These are phyloP conservation scores for Scomber japonicus DNA, from an alignment of 2,113 vertebrate species.

Conservation along the genomic window DNA sequence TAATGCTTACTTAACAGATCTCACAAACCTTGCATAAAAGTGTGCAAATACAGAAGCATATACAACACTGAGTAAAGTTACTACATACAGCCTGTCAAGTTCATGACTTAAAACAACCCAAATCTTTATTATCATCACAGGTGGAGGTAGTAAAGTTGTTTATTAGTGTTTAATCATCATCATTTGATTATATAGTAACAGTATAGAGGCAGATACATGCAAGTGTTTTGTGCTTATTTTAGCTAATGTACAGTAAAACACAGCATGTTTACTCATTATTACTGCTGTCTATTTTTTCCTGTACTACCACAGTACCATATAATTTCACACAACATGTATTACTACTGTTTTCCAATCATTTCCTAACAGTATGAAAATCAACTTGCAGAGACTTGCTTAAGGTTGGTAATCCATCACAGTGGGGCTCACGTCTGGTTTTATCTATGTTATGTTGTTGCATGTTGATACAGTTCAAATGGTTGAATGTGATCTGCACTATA, in stretches of 20 bases:
- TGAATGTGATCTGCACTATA: conserved; percentile 1
- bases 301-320: too few relatives aligned
- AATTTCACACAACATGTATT: not conserved
- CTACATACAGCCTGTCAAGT: not conserved
- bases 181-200: not conserved
- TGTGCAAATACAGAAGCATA: conserved; percentile 9
- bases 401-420: not conserved
- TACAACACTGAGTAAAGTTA: not conserved
- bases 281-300: not conserved
- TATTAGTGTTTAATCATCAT: not conserved
- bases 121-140: not conserved
- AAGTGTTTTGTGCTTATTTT: not conserved
- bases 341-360: not conserved
- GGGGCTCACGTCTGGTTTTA: not conserved
- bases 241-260: not conserved
- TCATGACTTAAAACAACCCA: too few relatives aligned
- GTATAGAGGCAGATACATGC: not conserved
- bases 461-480: conserved; percentile 6
- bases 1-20: conserved; percentile 70
- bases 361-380: not conserved
- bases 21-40: conserved; percentile 24
- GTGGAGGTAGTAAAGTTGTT: not conserved
- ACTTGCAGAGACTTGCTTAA: conserved; percentile 24
- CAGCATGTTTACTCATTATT: not conserved
- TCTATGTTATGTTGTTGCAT: not conserved